Percentiles rank a stretch among this genome's conserved stretches.
phyloP scores from a whole-genome alignment of 2,888 invertebrate species.

The Drosophila maculinotata region DNA sequence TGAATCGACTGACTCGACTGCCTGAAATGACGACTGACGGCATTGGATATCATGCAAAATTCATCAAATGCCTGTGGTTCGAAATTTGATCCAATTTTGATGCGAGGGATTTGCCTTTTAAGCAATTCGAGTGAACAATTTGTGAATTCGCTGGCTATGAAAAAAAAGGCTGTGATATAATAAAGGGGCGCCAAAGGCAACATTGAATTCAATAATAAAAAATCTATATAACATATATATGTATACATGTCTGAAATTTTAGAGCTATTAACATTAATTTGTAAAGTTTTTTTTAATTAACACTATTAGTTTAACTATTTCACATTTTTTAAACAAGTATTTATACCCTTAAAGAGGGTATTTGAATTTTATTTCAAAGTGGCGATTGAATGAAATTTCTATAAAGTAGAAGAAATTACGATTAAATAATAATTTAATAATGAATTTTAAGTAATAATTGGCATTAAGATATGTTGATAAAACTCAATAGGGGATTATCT shows the following conservation, averaged over 20 bases:
- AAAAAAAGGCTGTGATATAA: not conserved
- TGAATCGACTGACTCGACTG: not conserved
- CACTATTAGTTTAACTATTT: conserved; percentile 9
- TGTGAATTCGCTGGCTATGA: not conserved
- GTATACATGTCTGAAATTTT: not conserved
- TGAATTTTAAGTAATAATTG: too few relatives aligned
- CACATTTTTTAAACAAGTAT: not conserved
- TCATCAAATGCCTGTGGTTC: conserved; percentile 53
- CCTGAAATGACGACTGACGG: conserved; percentile 5
- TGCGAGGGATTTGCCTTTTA: conserved; percentile 1
- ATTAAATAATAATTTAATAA: not conserved
- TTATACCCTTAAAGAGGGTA: not conserved
- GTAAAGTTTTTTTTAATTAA: conserved; percentile 5
- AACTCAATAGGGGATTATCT: too few relatives aligned
- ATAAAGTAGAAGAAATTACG: not conserved
- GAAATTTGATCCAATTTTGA: conserved; percentile 30
- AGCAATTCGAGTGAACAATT: not conserved
- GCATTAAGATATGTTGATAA: too few relatives aligned
- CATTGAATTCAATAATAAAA: not conserved
- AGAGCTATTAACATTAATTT: not conserved
- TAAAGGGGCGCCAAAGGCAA: not conserved
- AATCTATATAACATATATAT: not conserved
- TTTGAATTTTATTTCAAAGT: too few relatives aligned
- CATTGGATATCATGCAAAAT: conserved; percentile 62
- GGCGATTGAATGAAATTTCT: not conserved